phyloP scores from a whole-genome alignment of 2,888 invertebrate genomes.

The Cerastoderma edule region DNA sequence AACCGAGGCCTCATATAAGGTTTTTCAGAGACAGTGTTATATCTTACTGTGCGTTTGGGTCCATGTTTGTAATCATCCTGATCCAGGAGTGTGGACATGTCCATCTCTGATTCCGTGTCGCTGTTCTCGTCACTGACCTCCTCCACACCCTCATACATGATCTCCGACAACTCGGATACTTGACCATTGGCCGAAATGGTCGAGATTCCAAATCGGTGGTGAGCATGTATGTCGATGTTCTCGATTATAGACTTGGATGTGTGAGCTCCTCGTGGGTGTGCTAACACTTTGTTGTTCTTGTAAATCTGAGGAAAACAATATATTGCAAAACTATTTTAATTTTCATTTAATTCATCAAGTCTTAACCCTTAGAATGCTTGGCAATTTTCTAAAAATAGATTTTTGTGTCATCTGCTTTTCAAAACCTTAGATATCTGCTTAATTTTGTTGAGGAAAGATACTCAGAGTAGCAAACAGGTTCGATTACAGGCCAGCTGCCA shows the following conservation, averaged over 20 bases:
- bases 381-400: too few relatives aligned
- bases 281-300: constrained; percentile 68
- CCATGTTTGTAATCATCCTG: constrained; percentile 67
- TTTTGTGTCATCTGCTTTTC: too few relatives aligned
- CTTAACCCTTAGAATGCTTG: too few relatives aligned
- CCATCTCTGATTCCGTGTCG: constrained; percentile 57
- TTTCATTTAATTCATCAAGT: too few relatives aligned
- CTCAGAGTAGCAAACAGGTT: too few relatives aligned
- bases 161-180: constrained; percentile 70
- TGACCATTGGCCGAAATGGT: constrained; percentile 72
- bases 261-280: constrained; percentile 59
- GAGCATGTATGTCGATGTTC: constrained; percentile 68
- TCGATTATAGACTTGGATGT: constrained; percentile 76
- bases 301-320: constrained; percentile 71
- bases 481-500: too few relatives aligned
- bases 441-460: too few relatives aligned
- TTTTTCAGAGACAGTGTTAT: too few relatives aligned
- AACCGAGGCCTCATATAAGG: too few relatives aligned
- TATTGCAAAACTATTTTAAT: background rate
- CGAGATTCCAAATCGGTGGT: constrained; percentile 77
- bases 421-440: too few relatives aligned
- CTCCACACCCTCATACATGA: constrained; percentile 69
- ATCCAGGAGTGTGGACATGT: constrained; percentile 54
- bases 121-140: constrained; percentile 55
- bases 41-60: constrained; percentile 70